Conservation (phyloP, 2,888 invertebrate genomes). For the Stenolophus ochropezus region DNA sequence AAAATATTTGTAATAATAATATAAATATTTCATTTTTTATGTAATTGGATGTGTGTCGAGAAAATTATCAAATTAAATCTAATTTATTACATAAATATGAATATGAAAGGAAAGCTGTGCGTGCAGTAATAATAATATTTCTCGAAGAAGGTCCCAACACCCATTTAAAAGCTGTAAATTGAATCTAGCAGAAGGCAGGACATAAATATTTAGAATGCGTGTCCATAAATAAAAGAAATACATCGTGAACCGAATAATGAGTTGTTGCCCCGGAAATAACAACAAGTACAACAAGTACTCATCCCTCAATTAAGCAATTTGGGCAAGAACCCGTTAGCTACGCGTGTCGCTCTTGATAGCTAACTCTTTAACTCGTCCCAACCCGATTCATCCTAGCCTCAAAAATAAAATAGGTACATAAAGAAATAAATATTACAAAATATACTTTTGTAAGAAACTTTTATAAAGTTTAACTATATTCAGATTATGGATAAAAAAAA, state of each 20-base stretch:
- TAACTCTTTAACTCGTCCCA: not conserved
- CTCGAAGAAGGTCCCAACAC: not conserved
- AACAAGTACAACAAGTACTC: conserved; percentile 31
- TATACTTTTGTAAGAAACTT: too few species aligned
- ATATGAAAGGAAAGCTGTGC: not conserved
- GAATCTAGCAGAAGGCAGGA: conserved; percentile 28
- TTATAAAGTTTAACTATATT: too few species aligned
- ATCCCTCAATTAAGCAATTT: conserved; percentile 44
- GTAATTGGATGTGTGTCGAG: too few species aligned
- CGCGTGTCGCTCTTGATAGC: conserved; percentile 4
- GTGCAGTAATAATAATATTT: not conserved
- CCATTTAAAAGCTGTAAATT: conserved; percentile 10
- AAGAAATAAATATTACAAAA: too few species aligned
- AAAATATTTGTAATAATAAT: too few species aligned
- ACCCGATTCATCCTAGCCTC: not conserved
- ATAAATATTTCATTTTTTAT: too few species aligned
- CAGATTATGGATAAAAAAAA: too few species aligned
- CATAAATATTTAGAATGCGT: conserved; percentile 38
- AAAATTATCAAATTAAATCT: not conserved
- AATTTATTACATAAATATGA: not conserved
- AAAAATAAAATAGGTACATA: not conserved
- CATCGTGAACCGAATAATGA: conserved; percentile 2
- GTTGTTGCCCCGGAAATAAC: conserved; percentile 28
- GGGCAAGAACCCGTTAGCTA: conserved; percentile 21
- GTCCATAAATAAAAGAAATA: conserved; percentile 40